Base-by-base conservation (phyloP, 92 coral and sea anemone species). In the Parazoanthus swiftii region DNA sequence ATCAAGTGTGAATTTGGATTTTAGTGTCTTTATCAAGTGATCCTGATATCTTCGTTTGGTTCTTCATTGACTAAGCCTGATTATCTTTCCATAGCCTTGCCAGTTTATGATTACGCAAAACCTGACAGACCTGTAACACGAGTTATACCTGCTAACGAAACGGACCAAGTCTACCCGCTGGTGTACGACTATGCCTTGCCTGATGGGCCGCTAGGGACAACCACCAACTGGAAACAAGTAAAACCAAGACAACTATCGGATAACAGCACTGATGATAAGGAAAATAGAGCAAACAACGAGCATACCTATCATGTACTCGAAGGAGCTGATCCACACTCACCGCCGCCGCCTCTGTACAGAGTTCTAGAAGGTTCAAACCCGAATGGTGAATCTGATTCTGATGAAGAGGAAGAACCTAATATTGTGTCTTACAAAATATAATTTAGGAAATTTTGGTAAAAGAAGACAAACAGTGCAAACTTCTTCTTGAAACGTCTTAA, bases 111-210 rank as follows among this genome's bases (percentile, higher is more conserved):
- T 76, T 76, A 76, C 4, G 80, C 80, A 29, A 39, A 76, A 39
- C 51, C 51, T 6, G 80, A 76, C 80, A 54, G 80, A 20, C 33
- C 51, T 39, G 25, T 18, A 1, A 18, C 54, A 16, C 39, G 80
- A 16, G 70, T 63, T 21, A 18, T 39, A n/a, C 29, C 29, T 0
- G 25, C 51, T 76, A 42, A 76, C 4, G 46, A 39, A 3, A n/a
- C 11, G n/a, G 80, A 25, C 54, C 6, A 6, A 21, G 25, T 20
- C 54, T 76, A 9, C 51, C 80, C 80, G 15, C 80, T 76, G 14
- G 80, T 76, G 51, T 76, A 76, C 9, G 80, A 76, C 51, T 76
- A 76, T n/a, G 80, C 80, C 23, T 38, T 8, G 48, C 80, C 80
- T 5, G 80, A 76, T 76, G 80, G 80, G 0, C 80, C 51, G 8